Evolutionary conservation across 2,888 invertebrate species (phyloP).

Genomic region (Seira musarum): DNA sequence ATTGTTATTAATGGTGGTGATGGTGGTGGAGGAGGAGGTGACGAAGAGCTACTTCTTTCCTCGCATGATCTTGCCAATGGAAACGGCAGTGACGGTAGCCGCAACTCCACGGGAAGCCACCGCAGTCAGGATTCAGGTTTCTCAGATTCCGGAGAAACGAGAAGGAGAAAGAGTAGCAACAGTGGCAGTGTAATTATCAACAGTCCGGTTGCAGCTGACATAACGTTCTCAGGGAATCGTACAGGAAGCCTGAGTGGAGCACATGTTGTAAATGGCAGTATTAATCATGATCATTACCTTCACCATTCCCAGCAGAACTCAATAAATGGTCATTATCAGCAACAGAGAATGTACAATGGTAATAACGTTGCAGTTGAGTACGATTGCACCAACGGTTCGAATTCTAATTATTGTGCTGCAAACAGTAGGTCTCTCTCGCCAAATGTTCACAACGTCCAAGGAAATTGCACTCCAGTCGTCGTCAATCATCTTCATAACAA

Average conservation of each 20-base stretch:
- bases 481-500: neutral
- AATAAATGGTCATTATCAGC: neutral
- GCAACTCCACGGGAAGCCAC: slow-evolving; percentile 75
- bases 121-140: slow-evolving; percentile 87
- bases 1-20: slow-evolving; percentile 18
- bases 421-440: neutral
- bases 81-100: slow-evolving; percentile 65
- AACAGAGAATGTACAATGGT: slow-evolving; percentile 6
- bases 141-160: slow-evolving; percentile 80
- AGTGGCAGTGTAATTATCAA: slow-evolving; percentile 2
- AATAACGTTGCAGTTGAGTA: neutral
- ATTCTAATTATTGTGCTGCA: neutral
- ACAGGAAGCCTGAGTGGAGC: neutral
- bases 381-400: neutral
- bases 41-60: slow-evolving; percentile 26
- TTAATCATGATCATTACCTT: slow-evolving; percentile 20
- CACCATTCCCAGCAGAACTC: neutral
- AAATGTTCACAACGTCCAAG: neutral
- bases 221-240: neutral
- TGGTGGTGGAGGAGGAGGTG: neutral
- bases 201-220: neutral
- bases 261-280: neutral
- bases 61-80: slow-evolving; percentile 50
- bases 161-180: slow-evolving; percentile 11
- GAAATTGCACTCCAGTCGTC: neutral